Conservation (phyloP, 2,888 invertebrate species). For the Apamea epomidion region DNA sequence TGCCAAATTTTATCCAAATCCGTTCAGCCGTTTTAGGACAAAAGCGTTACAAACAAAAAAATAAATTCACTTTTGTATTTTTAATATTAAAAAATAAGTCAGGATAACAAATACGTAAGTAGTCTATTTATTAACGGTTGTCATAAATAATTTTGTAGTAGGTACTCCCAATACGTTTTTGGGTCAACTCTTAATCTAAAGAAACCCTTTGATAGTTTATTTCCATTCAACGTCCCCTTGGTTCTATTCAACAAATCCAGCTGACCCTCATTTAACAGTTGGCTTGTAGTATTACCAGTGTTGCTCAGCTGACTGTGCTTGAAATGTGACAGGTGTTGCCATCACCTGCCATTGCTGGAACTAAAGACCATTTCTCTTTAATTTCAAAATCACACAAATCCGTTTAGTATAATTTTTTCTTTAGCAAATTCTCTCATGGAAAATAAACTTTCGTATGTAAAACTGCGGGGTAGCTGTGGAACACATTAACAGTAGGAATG, state of each 20-base stretch:
- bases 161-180: background rate
- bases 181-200: background rate
- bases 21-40: no score
- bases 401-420: background rate
- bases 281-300: background rate
- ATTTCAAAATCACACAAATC: background rate
- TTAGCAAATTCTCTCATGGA: background rate
- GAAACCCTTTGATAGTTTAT: background rate
- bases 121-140: background rate
- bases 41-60: no score
- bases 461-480: background rate
- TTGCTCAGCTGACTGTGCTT: background rate
- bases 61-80: background rate
- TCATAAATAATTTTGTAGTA: background rate
- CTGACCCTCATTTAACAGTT: background rate
- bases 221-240: background rate
- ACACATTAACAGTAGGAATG: no score
- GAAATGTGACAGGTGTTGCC: conserved; percentile 13
- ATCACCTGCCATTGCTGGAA: background rate
- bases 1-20: no score
- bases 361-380: background rate
- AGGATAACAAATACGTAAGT: background rate
- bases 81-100: background rate
- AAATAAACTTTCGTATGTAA: background rate
- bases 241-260: background rate